These are phyloP conservation scores for Parasteatoda lunata DNA, from an alignment of 2,888 invertebrate species.

Conservation along the genomic window DNA sequence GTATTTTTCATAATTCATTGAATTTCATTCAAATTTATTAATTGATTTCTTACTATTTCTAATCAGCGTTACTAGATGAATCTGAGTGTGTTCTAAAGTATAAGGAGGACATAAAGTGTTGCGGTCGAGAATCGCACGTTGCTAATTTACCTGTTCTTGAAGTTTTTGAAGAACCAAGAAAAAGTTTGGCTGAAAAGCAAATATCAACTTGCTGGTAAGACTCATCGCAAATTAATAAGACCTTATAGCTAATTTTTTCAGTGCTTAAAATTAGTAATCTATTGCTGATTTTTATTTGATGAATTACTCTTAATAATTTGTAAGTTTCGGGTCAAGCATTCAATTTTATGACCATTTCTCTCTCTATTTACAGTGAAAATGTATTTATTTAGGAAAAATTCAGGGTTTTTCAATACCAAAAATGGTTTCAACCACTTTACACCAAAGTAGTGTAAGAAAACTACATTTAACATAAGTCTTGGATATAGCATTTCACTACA, in stretches of 20 bases:
- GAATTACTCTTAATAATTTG: too few species aligned
- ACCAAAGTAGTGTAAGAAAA: too few species aligned
- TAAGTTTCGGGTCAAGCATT: too few species aligned
- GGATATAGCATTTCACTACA: too few species aligned
- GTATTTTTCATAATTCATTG: neutral
- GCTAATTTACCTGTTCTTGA: slow-evolving; percentile 17
- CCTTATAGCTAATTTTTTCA: too few species aligned
- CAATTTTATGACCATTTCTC: neutral
- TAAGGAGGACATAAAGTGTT: slow-evolving; percentile 28
- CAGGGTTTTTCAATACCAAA: too few species aligned
- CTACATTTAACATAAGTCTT: too few species aligned
- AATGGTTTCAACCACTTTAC: too few species aligned
- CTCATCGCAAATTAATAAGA: too few species aligned
- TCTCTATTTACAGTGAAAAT: neutral
- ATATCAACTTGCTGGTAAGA: slow-evolving; percentile 42
- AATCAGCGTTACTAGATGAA: slow-evolving; percentile 21
- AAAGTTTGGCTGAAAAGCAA: slow-evolving; percentile 14
- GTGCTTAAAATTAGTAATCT: too few species aligned
- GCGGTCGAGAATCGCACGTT: slow-evolving; percentile 19
- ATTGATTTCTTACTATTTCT: neutral
- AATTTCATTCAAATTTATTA: neutral
- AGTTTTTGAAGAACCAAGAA: slow-evolving; percentile 26
- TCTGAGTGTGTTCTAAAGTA: slow-evolving; percentile 39
- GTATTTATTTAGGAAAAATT: neutral
- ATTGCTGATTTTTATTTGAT: too few species aligned